Percentiles rank a stretch among this genome's conserved stretches.
Evolutionary conservation across 37 sponge, comb jelly and placozoan species (phyloP).

Genomic region (Ephydatia muelleri): DNA sequence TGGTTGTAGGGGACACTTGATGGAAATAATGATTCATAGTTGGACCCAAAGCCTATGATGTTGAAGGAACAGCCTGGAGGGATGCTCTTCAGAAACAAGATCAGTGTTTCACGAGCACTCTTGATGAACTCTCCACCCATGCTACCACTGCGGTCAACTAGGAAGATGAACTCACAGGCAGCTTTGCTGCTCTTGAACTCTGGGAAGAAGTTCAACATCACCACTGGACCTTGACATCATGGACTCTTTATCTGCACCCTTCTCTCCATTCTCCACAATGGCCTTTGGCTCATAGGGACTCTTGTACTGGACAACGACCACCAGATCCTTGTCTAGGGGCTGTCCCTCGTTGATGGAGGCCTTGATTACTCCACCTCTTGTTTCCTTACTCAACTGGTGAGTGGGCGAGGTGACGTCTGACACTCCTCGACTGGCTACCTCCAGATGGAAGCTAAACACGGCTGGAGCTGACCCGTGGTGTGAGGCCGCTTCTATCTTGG

Average conservation of each 20-base stretch:
- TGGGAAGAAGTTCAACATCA: constrained; percentile 63
- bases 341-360: constrained; percentile 39
- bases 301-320: constrained; percentile 32
- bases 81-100: constrained; percentile 56
- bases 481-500: background rate
- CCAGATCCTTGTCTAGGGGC: constrained; percentile 33
- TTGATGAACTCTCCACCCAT: constrained; percentile 62
- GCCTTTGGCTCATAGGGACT: constrained; percentile 43
- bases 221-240: constrained; percentile 34
- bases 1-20: constrained; percentile 40
- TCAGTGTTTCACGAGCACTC: constrained; percentile 50
- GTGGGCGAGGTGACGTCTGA: constrained; percentile 56
- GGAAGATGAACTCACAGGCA: constrained; percentile 70
- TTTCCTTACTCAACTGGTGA: constrained; percentile 34
- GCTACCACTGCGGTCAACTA: constrained; percentile 72
- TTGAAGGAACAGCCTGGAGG: constrained; percentile 62
- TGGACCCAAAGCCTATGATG: constrained; percentile 73
- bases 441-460: constrained; percentile 50
- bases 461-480: constrained; percentile 19
- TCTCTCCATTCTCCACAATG: constrained; percentile 31
- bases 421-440: constrained; percentile 19
- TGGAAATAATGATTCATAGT: constrained; percentile 45
- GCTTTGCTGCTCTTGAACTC: constrained; percentile 4
- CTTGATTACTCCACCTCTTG: constrained; percentile 20
- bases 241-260: constrained; percentile 1